Percentiles rank a stretch among this genome's conserved stretches.
These are phyloP conservation scores for Rambutsinella grinnellia DNA, from an alignment of 2,888 invertebrate species.

Conservation along the genomic window DNA sequence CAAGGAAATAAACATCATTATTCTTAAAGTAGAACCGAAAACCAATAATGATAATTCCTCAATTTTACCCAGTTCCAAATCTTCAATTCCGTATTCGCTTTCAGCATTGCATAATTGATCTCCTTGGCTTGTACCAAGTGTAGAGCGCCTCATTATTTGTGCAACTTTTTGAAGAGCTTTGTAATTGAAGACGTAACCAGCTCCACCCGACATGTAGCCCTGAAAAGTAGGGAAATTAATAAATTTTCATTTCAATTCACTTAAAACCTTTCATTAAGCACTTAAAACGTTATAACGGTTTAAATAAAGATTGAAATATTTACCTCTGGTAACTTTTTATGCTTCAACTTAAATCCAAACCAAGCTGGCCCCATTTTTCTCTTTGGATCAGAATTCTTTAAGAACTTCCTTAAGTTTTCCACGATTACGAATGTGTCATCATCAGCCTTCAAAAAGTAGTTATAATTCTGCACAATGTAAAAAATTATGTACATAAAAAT, in stretches of 20 bases:
- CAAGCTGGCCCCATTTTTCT: no score
- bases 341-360: constrained; percentile 64
- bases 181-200: constrained; percentile 62
- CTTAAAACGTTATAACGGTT: background rate
- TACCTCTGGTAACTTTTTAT: constrained; percentile 53
- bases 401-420: constrained; percentile 58
- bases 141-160: constrained; percentile 5
- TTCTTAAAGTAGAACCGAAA: no score
- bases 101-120: constrained; percentile 41
- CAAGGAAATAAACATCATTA: no score
- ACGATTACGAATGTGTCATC: constrained; percentile 63
- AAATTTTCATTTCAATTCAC: constrained; percentile 2
- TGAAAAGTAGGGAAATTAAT: no score
- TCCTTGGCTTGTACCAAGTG: no score
- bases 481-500: background rate
- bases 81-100: constrained; percentile 57
- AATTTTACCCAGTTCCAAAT: constrained; percentile 64
- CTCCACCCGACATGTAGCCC: constrained; percentile 66
- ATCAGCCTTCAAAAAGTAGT: constrained; percentile 64
- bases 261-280: constrained; percentile 1
- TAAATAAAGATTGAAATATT: background rate
- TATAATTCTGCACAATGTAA: constrained; percentile 46
- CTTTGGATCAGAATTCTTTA: constrained; percentile 3
- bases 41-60: no score
- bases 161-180: constrained; percentile 15